phyloP scores from a whole-genome alignment of 2,888 invertebrate species.

The Melieria omissa region DNA sequence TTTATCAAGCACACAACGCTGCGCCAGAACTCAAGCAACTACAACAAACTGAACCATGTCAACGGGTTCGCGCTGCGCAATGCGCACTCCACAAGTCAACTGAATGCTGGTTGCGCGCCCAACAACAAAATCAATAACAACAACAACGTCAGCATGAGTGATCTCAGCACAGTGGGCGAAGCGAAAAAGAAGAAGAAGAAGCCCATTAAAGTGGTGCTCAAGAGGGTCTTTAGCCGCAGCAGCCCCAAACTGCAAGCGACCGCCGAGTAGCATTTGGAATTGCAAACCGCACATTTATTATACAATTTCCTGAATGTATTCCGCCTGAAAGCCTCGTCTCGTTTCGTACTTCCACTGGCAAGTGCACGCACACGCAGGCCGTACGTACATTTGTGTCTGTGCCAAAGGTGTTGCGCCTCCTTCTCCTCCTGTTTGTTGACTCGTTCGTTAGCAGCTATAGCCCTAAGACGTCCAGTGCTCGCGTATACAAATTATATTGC shows the following conservation, averaged over 20 bases:
- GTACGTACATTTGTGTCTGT: no score
- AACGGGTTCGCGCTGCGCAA: conserved; percentile 45
- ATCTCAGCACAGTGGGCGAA: conserved; percentile 48
- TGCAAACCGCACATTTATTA: no score
- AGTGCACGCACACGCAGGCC: no score
- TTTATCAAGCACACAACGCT: conserved; percentile 35
- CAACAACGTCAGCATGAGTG: conserved; percentile 51
- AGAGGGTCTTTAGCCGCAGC: conserved; percentile 56
- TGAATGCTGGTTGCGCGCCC: conserved; percentile 43
- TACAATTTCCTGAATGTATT: no score
- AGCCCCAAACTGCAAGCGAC: conserved; percentile 45
- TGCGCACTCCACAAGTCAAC: conserved; percentile 55
- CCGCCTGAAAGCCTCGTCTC: no score
- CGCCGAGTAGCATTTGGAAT: conserved; percentile 23
- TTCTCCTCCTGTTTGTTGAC: no score
- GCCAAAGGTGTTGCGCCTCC: no score
- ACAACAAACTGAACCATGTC: conserved; percentile 10
- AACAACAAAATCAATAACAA: conserved; percentile 36
- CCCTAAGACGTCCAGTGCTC: conserved; percentile 21
- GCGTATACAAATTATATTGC: neutral
- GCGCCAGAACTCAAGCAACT: conserved; percentile 28
- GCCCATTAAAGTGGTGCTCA: conserved; percentile 51
- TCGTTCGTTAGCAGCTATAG: no score
- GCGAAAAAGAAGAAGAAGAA: conserved; percentile 53
- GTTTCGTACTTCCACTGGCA: no score